Percentiles rank a stretch among this genome's conserved stretches.
phyloP scores from a whole-genome alignment of 2,113 vertebrate species.

The Elephantulus edwardii region DNA sequence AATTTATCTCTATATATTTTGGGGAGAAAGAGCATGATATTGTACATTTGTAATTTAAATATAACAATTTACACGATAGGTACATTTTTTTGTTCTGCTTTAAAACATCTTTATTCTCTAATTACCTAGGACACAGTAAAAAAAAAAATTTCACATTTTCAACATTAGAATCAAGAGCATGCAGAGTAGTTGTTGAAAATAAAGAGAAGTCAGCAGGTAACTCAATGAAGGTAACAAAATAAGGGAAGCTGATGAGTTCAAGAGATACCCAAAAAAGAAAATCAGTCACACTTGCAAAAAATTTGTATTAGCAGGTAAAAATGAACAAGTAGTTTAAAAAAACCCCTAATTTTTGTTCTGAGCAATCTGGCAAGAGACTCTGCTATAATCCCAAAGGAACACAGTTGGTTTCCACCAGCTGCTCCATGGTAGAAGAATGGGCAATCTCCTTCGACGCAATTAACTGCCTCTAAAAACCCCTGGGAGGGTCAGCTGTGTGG shows the following conservation, averaged over 20 bases:
- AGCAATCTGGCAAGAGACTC: not conserved
- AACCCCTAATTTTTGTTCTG: not conserved
- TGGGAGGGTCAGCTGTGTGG: too few species aligned
- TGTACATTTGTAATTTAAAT: too few species aligned
- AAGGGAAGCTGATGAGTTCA: not conserved
- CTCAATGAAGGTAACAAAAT: not conserved
- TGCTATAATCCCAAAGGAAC: too few species aligned
- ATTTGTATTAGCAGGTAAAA: not conserved
- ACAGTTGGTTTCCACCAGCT: too few species aligned
- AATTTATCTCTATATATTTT: not conserved
- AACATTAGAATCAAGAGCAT: not conserved
- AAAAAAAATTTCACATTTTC: not conserved
- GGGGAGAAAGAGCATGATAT: not conserved
- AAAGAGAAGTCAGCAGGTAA: not conserved
- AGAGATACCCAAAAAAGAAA: not conserved
- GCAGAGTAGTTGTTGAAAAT: not conserved
- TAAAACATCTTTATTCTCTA: not conserved
- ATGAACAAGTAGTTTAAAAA: not conserved
- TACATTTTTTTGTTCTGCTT: not conserved
- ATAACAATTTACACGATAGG: not conserved
- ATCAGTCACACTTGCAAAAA: not conserved
- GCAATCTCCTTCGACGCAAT: too few species aligned
- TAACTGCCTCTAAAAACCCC: too few species aligned
- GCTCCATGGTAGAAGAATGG: too few species aligned
- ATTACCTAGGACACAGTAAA: not conserved